Percentiles rank a stretch among this genome's conserved stretches.
Evolutionary conservation across 1,140 invertebrate species (phyloP).

Genomic region (Zaprionus taronus): DNA sequence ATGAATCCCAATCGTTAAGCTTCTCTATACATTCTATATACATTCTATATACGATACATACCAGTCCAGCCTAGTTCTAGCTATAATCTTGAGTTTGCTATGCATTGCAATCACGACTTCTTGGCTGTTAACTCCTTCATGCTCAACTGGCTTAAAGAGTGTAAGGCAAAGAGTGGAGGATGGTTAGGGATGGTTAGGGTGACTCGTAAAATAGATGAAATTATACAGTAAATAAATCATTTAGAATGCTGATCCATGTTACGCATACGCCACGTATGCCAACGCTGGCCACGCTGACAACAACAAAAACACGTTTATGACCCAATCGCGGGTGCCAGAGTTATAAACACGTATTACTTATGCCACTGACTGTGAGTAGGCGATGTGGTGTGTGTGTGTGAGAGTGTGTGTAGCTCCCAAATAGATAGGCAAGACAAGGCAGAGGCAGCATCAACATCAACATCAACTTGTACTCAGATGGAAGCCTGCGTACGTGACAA

Average conservation of each 20-base stretch:
- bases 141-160: not conserved
- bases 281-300: conserved; percentile 11
- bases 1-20: too few species aligned
- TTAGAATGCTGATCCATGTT: conserved; percentile 47
- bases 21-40: too few species aligned
- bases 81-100: not conserved
- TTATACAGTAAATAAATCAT: conserved; percentile 76
- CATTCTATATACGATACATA: not conserved
- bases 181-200: too few species aligned
- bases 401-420: conserved; percentile 17
- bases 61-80: rapidly evolving
- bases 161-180: not conserved
- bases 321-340: conserved; percentile 51
- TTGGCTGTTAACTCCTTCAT: not conserved
- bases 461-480: conserved; percentile 12
- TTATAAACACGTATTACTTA: conserved; percentile 78
- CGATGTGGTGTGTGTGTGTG: not conserved
- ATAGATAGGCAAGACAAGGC: conserved; percentile 16
- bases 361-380: not conserved
- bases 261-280: conserved; percentile 60
- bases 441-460: conserved; percentile 6
- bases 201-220: conserved; percentile 67
- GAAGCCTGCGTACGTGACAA: conserved; percentile 71
- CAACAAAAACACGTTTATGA: conserved; percentile 52
- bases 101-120: not conserved